Conservation (phyloP, 2,113 vertebrate species). For the Scomber colias region DNA sequence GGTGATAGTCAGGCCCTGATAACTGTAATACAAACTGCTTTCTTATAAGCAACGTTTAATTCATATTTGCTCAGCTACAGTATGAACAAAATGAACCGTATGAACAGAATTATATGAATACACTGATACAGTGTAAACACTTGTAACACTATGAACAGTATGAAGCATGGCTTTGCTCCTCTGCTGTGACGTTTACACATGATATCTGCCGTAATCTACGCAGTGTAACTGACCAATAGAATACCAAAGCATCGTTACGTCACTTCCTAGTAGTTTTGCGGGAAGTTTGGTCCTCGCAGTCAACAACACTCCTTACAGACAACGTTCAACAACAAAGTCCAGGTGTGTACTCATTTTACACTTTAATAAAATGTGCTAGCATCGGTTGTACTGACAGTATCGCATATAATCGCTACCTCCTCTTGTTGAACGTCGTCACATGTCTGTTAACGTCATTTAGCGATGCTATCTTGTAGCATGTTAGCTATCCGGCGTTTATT, state of each 20-base stretch:
- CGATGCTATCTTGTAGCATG: conserved; percentile 47
- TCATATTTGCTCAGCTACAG: no score
- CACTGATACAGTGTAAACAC: no score
- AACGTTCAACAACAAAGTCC: background rate
- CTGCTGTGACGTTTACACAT: background rate
- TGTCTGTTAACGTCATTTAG: background rate
- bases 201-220: background rate
- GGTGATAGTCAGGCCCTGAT: no score
- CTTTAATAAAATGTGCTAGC: rapidly evolving
- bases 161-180: no score
- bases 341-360: conserved; percentile 38
- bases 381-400: rapidly evolving
- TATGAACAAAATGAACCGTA: no score
- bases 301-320: background rate
- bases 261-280: conserved; percentile 76
- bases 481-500: conserved; percentile 14
- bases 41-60: no score
- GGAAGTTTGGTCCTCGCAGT: conserved; percentile 70
- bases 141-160: no score
- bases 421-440: no score
- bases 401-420: rapidly evolving
- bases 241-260: conserved; percentile 8
- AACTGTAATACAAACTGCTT: no score
- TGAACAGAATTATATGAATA: no score
- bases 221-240: conserved; percentile 41